phyloP scores from a whole-genome alignment of 1,140 invertebrate genomes.

The Ips nitidus region DNA sequence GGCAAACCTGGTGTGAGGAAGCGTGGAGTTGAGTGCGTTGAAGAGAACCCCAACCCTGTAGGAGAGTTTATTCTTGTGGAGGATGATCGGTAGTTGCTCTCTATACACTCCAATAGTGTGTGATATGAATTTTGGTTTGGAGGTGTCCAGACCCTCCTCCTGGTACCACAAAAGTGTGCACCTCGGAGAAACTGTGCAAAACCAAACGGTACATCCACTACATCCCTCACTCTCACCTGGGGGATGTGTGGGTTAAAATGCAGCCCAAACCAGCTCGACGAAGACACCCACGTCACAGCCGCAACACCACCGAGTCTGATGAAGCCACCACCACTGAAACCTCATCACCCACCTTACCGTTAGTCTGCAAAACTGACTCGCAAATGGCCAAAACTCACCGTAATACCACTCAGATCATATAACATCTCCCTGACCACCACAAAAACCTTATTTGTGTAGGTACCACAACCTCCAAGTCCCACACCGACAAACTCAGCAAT shows the following conservation, averaged over 20 bases:
- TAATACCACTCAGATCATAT: not conserved
- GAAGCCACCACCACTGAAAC: not conserved
- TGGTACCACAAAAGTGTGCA: constrained; percentile 48
- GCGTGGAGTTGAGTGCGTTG: constrained; percentile 55
- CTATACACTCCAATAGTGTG: not conserved
- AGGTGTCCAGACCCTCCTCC: constrained; percentile 48
- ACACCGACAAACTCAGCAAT: too few species aligned
- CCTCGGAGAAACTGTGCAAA: constrained; percentile 50
- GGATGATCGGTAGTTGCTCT: constrained; percentile 37
- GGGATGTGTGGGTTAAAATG: constrained; percentile 39
- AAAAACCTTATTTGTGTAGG: not conserved
- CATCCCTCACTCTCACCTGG: constrained; percentile 31
- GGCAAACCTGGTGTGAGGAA: constrained; percentile 51
- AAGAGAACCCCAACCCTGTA: constrained; percentile 48
- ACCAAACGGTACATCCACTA: constrained; percentile 33
- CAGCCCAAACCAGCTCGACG: not conserved
- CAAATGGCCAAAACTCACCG: not conserved
- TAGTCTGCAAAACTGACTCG: too few species aligned
- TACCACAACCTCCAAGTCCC: too few species aligned
- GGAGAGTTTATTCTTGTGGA: constrained; percentile 54
- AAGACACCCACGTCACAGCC: too few species aligned
- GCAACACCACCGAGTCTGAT: too few species aligned
- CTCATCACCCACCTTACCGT: not conserved
- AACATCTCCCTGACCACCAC: too few species aligned
- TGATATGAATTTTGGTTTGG: not conserved